Evolutionary conservation across 53 echinoderm and acorn worm species (phyloP).

Genomic region (Echinarachnius parma): DNA sequence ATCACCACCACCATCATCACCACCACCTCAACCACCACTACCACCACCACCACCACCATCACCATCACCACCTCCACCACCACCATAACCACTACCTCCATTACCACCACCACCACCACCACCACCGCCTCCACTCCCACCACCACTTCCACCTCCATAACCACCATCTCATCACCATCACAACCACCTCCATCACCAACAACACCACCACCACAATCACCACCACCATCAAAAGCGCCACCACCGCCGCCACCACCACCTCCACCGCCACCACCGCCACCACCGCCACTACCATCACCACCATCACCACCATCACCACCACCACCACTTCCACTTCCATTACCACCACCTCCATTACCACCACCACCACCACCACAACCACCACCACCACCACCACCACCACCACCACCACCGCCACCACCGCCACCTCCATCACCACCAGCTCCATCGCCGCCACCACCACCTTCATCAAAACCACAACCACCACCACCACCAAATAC

Average conservation of each 20-base stretch:
- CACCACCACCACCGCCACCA: neutral
- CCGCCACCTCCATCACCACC: neutral
- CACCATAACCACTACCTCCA: neutral
- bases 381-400: neutral
- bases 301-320: neutral
- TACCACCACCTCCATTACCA: neutral
- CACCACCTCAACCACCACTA: neutral
- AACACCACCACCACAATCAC: neutral
- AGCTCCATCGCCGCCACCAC: neutral
- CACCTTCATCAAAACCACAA: neutral
- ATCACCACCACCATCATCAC: neutral
- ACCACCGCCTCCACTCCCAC: neutral
- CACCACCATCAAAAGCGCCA: neutral
- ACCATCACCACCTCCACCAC: neutral
- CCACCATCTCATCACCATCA: neutral
- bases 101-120: neutral
- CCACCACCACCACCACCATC: slow-evolving; percentile 5
- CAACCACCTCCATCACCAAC: neutral
- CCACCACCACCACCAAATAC: no score
- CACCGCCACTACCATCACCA: neutral
- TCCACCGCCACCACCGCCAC: neutral
- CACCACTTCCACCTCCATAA: neutral
- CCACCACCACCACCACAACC: neutral
- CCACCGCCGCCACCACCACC: neutral
- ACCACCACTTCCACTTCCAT: neutral